These are phyloP conservation scores for Trilocha varians DNA, from an alignment of 2,888 invertebrate species.

Conservation along the genomic window DNA sequence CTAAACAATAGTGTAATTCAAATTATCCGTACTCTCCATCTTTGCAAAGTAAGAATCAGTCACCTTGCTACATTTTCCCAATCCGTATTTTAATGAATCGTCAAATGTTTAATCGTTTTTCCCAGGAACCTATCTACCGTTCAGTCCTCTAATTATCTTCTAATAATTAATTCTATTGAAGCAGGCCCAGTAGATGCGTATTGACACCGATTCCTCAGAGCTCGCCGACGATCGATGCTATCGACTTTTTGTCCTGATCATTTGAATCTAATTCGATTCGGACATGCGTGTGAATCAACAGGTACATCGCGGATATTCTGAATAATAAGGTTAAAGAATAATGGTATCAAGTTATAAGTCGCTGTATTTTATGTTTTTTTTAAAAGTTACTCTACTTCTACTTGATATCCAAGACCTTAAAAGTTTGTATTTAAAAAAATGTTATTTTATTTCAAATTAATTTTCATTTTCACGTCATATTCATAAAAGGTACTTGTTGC, in stretches of 20 bases:
- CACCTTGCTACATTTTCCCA: background rate
- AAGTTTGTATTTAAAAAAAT: too few species aligned
- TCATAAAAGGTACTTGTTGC: too few species aligned
- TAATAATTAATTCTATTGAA: slow-evolving; percentile 55
- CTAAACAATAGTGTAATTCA: too few species aligned
- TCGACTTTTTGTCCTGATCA: slow-evolving; percentile 57
- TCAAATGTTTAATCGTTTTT: background rate
- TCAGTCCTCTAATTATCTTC: slow-evolving; percentile 14
- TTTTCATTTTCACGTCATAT: too few species aligned
- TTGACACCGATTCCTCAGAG: slow-evolving; percentile 53
- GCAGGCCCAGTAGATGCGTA: slow-evolving; percentile 49
- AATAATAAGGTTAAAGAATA: background rate
- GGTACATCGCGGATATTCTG: background rate
- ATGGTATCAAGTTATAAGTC: too few species aligned
- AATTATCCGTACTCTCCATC: too few species aligned
- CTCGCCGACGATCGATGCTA: slow-evolving; percentile 54
- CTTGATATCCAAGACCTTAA: too few species aligned
- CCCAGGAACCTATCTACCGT: background rate
- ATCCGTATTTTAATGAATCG: background rate
- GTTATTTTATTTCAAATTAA: too few species aligned
- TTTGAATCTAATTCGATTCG: slow-evolving; percentile 61
- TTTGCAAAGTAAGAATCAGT: too few species aligned
- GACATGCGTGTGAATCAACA: slow-evolving; percentile 20
- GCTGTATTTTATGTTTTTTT: too few species aligned
- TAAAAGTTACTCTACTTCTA: too few species aligned